Conservation (phyloP, 1,140 invertebrate species). For the Amphibalanus amphitrite region DNA sequence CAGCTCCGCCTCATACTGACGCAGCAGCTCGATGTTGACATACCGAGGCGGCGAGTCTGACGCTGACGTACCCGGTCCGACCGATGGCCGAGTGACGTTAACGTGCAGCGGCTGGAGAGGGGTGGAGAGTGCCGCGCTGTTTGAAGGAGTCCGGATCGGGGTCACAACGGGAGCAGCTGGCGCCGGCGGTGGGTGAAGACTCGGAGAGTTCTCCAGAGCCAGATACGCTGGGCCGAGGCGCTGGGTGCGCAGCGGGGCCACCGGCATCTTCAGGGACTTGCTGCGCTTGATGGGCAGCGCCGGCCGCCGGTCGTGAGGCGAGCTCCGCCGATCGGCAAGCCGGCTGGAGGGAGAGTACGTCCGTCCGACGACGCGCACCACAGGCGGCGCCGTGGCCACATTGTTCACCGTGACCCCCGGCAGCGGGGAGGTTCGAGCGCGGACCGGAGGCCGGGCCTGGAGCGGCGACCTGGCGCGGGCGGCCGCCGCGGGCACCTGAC, state of each 20-base stretch:
- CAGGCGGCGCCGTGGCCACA: no score
- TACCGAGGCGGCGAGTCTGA: background rate
- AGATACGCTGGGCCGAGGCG: background rate
- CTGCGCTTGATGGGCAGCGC: background rate
- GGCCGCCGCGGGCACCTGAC: background rate
- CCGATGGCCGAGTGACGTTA: background rate
- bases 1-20: background rate
- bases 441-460: no score
- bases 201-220: conserved; percentile 1
- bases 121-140: background rate
- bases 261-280: background rate
- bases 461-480: no score
- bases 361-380: no score
- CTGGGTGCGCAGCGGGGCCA: background rate
- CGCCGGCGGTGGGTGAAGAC: background rate
- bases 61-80: no score
- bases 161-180: background rate
- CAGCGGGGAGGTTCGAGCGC: conserved; percentile 5
- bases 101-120: background rate
- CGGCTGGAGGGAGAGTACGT: no score
- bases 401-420: background rate
- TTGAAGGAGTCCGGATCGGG: no score
- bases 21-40: background rate
- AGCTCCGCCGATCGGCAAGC: no score
- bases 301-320: background rate